These are phyloP conservation scores for Epirrhoe alternata DNA, from an alignment of 2,888 invertebrate species.

Conservation along the genomic window DNA sequence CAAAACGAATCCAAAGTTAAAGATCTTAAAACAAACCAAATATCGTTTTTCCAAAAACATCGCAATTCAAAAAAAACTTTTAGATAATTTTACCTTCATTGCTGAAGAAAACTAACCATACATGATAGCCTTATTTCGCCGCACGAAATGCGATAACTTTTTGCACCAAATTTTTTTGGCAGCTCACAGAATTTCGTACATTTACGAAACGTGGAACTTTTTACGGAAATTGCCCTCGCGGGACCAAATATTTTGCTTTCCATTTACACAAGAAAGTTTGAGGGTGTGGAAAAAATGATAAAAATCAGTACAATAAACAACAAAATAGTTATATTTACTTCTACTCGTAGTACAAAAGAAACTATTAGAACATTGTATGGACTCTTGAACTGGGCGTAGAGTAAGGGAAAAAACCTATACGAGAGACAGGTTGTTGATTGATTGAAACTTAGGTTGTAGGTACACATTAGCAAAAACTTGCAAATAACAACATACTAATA, in stretches of 20 bases:
- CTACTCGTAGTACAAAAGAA: neutral
- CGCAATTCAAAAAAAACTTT: neutral
- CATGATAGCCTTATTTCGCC: neutral
- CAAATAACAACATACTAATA: too few relatives aligned
- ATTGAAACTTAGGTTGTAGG: too few relatives aligned
- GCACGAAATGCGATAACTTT: constrained; percentile 1
- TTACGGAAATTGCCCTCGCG: constrained; percentile 22
- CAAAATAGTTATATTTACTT: neutral
- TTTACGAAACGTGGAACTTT: constrained; percentile 22
- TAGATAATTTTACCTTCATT: neutral
- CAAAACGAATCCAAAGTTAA: too few relatives aligned
- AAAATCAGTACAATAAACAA: constrained; percentile 11
- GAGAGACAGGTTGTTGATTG: too few relatives aligned
- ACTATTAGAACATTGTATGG: too few relatives aligned
- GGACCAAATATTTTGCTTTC: constrained; percentile 16
- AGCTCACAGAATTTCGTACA: constrained; percentile 12
- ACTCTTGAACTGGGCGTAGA: too few relatives aligned
- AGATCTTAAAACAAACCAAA: too few relatives aligned
- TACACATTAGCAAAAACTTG: too few relatives aligned
- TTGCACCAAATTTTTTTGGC: constrained; percentile 19
- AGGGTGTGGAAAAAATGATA: constrained; percentile 8
- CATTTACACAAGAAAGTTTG: constrained; percentile 17
- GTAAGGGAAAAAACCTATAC: too few relatives aligned
- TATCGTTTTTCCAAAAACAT: too few relatives aligned
- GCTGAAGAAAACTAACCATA: neutral